Base-by-base conservation (phyloP, 2,888 invertebrate species). In the Callosobruchus maculatus region DNA sequence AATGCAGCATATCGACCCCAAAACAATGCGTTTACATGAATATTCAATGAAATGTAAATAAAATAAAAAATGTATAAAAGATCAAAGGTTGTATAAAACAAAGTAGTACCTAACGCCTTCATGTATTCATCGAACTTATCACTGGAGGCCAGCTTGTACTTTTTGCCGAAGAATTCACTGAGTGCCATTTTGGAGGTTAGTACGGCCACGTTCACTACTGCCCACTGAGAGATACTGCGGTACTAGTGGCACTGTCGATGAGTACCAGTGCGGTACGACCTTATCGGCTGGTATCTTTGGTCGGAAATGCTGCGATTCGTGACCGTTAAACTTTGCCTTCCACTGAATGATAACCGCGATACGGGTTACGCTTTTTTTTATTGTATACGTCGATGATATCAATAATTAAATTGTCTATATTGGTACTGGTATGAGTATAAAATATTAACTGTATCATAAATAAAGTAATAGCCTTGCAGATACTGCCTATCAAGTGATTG, bases 111-210 rank as follows among this genome's bases (percentile, higher is more conserved):
- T 77, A 95, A 87, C 70, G 92, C 91, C 88, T 95, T 95, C 95
- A 97, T 94, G 89, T 94, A 95, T 78, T 95, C 95, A 82, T 97
- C 96, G 86, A 96, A 96, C 86, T 95, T 94, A 80, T 96, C 94
- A 83, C 94, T 93, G 76, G 90, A 89, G 78, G 88, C 87, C 86
- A 96, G 91, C 86, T 95, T 95, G 91, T 94, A 97, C 86, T 93
- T 94, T 88, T 85, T 85, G 66, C 82, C 84, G 70, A 86, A 79
- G 78, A 81, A 82, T 70, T 78, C 79, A 74, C 68, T 68, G 68
- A 68, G 21, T 7, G 68, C 68, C 68, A 68, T 68, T 68, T 68
- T 68, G 49, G 49, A 49, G 49, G 49, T 13, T 49, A 49, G 49
- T 13, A 49, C 49, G 49, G 4, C 13, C 18, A 49, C 49, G 49